Base-by-base conservation (phyloP, 2,888 invertebrate species). In the Pristionchus mayeri region DNA sequence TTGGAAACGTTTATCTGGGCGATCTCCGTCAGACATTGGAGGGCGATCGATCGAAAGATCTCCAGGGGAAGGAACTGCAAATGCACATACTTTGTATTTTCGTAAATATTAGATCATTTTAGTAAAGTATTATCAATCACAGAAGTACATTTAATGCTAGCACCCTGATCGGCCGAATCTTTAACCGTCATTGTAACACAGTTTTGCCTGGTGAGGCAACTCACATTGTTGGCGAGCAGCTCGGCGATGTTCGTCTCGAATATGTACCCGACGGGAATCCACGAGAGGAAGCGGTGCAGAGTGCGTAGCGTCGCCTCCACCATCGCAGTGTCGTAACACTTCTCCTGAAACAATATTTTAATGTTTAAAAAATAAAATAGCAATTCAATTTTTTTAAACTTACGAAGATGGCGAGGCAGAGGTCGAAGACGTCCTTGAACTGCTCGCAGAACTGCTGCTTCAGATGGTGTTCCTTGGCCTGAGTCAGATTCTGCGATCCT, bases 201-300 rank as follows among this genome's bases (percentile, higher is more conserved):
- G 18, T 30, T 76, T 54, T 2, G n/a, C 24, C n/a, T n/a, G n/a
- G n/a, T n/a, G n/a, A n/a, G n/a, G n/a, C n/a, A n/a, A n/a, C n/a
- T n/a, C n/a, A n/a, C n/a, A n/a, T n/a, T n/a, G n/a, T n/a, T n/a
- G n/a, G n/a, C n/a, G n/a, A n/a, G n/a, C 84, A 97, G 97, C 91
- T 95, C 96, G 91, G 98, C 97, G 85, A 99, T 95, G 93, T 97
- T 97, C 90, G 99, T 99, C 95, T 99, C 98, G 94, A 99, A 99
- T 93, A 99, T 98, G 93, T 99, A 99, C 18, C 99, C 99, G 87
- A 99, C 95, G n/a, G 99, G 99, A 93, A 99, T 98, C 99, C 99
- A 99, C 93, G 98, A 98, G 67, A 99, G 95, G 94, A 99, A 99
- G 93, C 97, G 95, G 89, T 99, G 94, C 85, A 99, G 94, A 3